Conservation (phyloP, 2,888 invertebrate species). For the Cephus pulcher region DNA sequence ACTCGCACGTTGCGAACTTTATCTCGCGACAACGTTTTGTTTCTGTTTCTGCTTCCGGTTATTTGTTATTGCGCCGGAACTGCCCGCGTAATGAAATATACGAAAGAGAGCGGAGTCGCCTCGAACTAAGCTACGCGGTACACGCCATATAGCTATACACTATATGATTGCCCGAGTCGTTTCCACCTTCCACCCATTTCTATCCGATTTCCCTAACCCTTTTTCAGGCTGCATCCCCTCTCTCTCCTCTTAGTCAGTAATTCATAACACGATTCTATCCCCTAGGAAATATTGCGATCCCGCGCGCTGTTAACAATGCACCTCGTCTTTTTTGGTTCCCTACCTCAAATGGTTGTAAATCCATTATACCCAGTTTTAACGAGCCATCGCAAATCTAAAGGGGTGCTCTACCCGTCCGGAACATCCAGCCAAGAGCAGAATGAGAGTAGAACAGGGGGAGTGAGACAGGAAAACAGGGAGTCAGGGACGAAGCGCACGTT, state of each 20-base stretch:
- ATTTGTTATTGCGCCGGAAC: constrained; percentile 49
- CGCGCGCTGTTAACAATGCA: constrained; percentile 40
- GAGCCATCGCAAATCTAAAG: too few species aligned
- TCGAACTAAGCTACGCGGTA: too few species aligned
- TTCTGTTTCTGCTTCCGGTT: constrained; percentile 40
- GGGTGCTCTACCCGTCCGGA: too few species aligned
- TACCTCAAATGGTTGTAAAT: constrained; percentile 3
- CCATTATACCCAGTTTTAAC: not conserved
- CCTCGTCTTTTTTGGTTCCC: constrained; percentile 22
- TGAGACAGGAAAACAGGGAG: constrained; percentile 9
- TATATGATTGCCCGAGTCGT: too few species aligned
- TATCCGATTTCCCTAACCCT: constrained; percentile 19
- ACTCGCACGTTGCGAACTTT: constrained; percentile 27
- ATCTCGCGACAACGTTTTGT: constrained; percentile 42
- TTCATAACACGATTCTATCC: constrained; percentile 51
- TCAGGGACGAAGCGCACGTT: constrained; percentile 14
- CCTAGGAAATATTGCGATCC: constrained; percentile 45
- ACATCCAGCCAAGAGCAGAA: too few species aligned
- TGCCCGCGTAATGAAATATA: constrained; percentile 49
- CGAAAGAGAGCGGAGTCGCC: constrained; percentile 24
- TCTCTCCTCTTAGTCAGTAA: constrained; percentile 35
- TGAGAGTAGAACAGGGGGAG: not conserved
- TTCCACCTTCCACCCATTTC: too few species aligned
- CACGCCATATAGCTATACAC: too few species aligned
- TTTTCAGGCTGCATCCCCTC: constrained; percentile 22